These are phyloP conservation scores for Corythoichthys intestinalis DNA, from an alignment of 2,113 vertebrate genomes.

Conservation along the genomic window DNA sequence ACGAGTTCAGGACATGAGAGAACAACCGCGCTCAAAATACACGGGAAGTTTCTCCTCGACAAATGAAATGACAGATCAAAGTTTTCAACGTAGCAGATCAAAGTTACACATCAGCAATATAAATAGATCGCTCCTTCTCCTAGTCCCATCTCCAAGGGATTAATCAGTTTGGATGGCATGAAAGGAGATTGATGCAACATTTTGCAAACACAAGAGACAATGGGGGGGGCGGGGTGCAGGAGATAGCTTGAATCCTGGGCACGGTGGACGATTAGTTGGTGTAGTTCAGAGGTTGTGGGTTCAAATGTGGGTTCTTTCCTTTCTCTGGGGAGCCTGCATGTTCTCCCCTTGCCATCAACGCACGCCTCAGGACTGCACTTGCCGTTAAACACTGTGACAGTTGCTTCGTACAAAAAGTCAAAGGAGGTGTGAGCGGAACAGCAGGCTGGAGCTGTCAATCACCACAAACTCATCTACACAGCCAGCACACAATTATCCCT, in stretches of 20 bases:
- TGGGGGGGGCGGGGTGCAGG: not conserved
- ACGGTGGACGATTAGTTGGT: too few species aligned
- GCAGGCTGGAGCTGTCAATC: slow-evolving; percentile 35
- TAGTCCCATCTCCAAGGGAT: slow-evolving; percentile 9
- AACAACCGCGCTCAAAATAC: not conserved
- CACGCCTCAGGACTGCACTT: slow-evolving; percentile 21
- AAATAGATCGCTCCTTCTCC: slow-evolving; percentile 28
- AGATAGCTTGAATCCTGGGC: too few species aligned
- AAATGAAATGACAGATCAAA: slow-evolving; percentile 36
- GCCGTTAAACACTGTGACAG: slow-evolving; percentile 33
- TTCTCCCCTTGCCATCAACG: slow-evolving; percentile 8
- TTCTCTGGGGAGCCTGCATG: too few species aligned
- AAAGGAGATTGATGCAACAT: slow-evolving; percentile 42
- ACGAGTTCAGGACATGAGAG: slow-evolving; percentile 1
- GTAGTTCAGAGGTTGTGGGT: not conserved
- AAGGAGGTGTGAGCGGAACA: slow-evolving; percentile 19
- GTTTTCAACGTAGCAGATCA: slow-evolving; percentile 27
- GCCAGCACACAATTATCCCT: slow-evolving; percentile 24
- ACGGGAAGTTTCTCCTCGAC: not conserved
- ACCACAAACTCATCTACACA: slow-evolving; percentile 15
- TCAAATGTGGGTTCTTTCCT: not conserved
- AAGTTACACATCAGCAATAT: slow-evolving; percentile 29
- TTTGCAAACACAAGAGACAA: slow-evolving; percentile 17
- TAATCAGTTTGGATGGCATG: slow-evolving; percentile 12
- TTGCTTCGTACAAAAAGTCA: slow-evolving; percentile 20